phyloP scores from a whole-genome alignment of 2,113 vertebrate genomes.

The Typhlomys cinereus region DNA sequence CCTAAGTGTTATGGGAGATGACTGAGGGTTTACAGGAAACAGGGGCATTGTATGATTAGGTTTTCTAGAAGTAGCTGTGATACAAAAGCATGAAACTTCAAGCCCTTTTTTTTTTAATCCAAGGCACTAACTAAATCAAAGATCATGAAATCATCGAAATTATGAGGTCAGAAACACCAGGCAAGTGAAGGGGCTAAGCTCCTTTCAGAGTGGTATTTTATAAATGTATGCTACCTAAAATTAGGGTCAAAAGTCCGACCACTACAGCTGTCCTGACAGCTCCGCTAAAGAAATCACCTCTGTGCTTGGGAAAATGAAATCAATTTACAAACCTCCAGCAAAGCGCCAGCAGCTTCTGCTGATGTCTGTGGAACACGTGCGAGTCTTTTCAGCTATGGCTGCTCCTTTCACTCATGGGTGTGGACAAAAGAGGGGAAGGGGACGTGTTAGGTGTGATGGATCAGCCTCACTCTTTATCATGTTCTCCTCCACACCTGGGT shows the following conservation, averaged over 20 bases:
- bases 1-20: neutral
- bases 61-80: constrained; percentile 31
- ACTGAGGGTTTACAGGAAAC: neutral
- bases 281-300: neutral
- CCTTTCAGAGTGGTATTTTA: neutral
- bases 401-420: accelerated
- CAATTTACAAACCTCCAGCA: neutral
- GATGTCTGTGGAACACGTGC: neutral
- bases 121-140: neutral
- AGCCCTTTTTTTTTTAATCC: neutral
- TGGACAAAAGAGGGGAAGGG: neutral
- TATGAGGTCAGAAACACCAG: neutral
- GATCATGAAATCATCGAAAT: neutral
- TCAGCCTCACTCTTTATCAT: neutral
- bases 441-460: neutral
- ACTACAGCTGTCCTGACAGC: neutral
- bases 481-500: neutral
- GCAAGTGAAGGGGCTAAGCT: neutral
- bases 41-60: neutral
- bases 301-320: neutral
- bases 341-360: neutral
- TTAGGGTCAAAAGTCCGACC: neutral
- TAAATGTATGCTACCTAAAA: neutral
- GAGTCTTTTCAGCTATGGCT: neutral
- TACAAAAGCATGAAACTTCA: constrained; percentile 25